A percentile compares a stretch with the other conserved stretches of the same genome.
phyloP scores from a whole-genome alignment of 2,797 vertebrate species.

The Echiichthys vipera region DNA sequence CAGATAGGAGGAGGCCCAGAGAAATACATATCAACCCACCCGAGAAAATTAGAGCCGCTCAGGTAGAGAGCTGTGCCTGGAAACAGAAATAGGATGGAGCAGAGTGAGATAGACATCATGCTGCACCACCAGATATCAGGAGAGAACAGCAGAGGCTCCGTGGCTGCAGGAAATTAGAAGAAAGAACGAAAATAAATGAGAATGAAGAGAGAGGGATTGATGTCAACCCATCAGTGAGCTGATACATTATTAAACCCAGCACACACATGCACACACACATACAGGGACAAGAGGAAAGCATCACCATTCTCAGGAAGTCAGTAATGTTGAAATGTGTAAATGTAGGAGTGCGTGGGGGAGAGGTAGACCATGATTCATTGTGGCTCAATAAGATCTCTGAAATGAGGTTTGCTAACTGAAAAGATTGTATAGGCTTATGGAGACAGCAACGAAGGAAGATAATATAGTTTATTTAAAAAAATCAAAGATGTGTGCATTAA shows the following conservation, averaged over 20 bases:
- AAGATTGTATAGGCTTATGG: conserved; percentile 1
- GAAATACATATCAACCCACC: conserved; percentile 41
- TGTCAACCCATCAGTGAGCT: conserved; percentile 51
- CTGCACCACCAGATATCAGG: conserved; percentile 2
- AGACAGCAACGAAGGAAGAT: background rate
- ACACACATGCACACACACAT: conserved; percentile 17
- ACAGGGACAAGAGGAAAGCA: conserved; percentile 25
- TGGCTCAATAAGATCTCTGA: conserved; percentile 30
- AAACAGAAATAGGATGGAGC: conserved; percentile 28
- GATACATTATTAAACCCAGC: conserved; percentile 62
- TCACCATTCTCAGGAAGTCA: background rate
- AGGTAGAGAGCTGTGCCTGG: conserved; percentile 23
- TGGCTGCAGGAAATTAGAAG: conserved; percentile 13
- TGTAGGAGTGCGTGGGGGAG: conserved; percentile 23
- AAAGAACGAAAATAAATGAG: conserved; percentile 29
- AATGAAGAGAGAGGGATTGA: conserved; percentile 30
- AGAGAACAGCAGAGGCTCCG: background rate
- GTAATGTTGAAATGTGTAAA: conserved; percentile 36
- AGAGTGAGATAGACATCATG: conserved; percentile 4
- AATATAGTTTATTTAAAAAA: background rate
- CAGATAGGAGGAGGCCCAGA: conserved; percentile 46
- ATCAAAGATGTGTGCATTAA: background rate
- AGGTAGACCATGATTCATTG: conserved; percentile 35
- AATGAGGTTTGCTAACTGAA: conserved; percentile 16
- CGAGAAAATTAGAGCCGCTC: conserved; percentile 32